phyloP scores from a whole-genome alignment of 2,797 vertebrate species.

The Gadopsis bispinosus region DNA sequence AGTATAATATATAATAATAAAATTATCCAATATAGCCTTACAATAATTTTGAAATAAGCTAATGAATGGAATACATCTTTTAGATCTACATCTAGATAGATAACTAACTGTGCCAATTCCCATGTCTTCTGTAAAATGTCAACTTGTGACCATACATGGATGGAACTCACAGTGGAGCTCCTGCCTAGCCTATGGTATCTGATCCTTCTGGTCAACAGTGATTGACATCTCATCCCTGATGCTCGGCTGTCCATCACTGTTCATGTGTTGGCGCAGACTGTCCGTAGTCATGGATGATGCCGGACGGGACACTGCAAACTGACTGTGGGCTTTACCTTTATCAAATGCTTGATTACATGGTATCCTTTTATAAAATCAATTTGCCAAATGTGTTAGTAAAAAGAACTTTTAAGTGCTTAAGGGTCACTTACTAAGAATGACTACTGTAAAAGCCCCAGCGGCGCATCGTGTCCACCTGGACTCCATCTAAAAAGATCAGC shows the following conservation, averaged over 20 bases:
- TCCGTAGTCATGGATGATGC: not conserved
- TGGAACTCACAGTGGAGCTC: no score
- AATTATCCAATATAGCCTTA: no score
- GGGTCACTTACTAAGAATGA: not conserved
- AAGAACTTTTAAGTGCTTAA: not conserved
- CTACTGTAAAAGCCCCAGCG: not conserved
- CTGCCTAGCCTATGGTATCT: not conserved
- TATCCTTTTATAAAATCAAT: not conserved
- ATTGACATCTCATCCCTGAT: not conserved
- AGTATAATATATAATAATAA: no score
- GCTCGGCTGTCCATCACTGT: not conserved
- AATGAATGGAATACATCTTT: no score
- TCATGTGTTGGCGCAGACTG: no score
- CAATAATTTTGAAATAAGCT: no score
- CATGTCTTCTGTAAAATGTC: no score
- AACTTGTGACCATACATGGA: not conserved
- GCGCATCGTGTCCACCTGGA: constrained; percentile 22
- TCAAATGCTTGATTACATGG: not conserved
- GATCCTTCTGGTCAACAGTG: not conserved
- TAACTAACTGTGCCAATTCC: no score
- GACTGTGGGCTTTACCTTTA: not conserved
- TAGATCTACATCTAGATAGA: no score
- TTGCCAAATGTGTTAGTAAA: not conserved
- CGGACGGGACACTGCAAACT: not conserved
- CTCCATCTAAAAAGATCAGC: constrained; percentile 34